Conservation (phyloP, 2,797 vertebrate species). For the Lindbergichthys nudifrons region DNA sequence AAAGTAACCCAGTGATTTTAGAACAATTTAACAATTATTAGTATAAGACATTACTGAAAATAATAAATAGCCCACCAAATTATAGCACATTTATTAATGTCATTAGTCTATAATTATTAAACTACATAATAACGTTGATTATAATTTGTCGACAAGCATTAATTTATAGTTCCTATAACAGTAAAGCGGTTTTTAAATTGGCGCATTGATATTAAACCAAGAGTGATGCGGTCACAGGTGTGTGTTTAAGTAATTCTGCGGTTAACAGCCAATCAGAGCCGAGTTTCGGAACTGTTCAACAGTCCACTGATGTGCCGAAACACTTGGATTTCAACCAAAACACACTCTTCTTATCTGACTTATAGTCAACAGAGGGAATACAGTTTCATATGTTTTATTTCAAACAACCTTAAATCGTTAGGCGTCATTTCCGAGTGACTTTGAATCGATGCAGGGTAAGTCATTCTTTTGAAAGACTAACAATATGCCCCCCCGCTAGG, state of each 20-base stretch:
- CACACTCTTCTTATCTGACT: neutral
- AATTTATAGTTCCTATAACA: neutral
- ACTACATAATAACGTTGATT: neutral
- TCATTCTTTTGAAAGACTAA: slow-evolving; percentile 50
- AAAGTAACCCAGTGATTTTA: neutral
- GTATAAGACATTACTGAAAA: neutral
- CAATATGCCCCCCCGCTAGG: slow-evolving; percentile 40
- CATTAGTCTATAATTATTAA: neutral
- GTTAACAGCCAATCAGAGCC: slow-evolving; percentile 19
- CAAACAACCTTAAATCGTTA: slow-evolving; percentile 19
- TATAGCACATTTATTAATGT: neutral
- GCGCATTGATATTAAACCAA: slow-evolving; percentile 20
- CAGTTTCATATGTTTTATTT: neutral
- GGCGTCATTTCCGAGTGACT: slow-evolving; percentile 43
- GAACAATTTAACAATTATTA: neutral
- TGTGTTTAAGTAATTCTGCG: neutral
- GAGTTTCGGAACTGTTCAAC: neutral
- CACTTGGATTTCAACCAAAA: neutral
- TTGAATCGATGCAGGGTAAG: slow-evolving; percentile 32
- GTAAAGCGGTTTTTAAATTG: neutral
- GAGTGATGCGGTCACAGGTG: slow-evolving; percentile 41
- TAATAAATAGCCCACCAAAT: neutral
- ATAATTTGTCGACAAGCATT: too few relatives aligned
- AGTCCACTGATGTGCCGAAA: neutral
- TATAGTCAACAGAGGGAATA: neutral